A percentile compares a stretch with the other conserved stretches of the same genome.
These are phyloP conservation scores for Bubo scandiacus DNA, from an alignment of 2,113 vertebrate species.

Conservation along the genomic window DNA sequence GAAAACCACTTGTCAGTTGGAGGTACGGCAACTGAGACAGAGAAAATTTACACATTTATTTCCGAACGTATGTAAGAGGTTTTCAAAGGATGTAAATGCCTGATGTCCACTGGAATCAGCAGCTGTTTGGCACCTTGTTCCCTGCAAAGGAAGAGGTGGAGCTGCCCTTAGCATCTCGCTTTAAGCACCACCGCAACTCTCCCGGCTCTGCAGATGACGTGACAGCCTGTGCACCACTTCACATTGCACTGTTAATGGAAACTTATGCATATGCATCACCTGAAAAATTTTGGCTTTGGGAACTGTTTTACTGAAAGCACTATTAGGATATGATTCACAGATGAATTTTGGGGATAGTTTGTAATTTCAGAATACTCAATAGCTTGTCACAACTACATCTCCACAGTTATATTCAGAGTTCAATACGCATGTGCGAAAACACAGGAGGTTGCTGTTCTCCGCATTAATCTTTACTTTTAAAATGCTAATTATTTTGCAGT, in stretches of 20 bases:
- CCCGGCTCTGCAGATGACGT: accelerated
- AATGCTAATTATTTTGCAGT: neutral
- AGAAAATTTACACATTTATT: neutral
- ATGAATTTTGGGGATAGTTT: neutral
- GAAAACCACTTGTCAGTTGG: neutral
- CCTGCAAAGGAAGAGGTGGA: neutral
- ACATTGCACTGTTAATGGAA: neutral
- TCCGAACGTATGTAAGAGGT: neutral
- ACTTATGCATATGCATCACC: accelerated
- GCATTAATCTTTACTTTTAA: neutral
- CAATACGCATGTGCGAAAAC: accelerated
- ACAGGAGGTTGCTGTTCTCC: neutral
- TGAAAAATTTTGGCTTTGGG: neutral
- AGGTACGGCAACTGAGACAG: neutral
- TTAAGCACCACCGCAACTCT: neutral
- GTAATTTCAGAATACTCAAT: neutral
- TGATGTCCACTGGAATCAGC: accelerated
- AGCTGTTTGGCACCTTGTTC: neutral
- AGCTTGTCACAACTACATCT: neutral
- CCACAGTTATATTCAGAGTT: neutral
- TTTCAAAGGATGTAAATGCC: neutral
- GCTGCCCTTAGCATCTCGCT: neutral
- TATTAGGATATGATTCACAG: neutral
- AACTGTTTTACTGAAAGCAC: neutral
- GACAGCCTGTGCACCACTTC: neutral